phyloP scores from a whole-genome alignment of 2,113 vertebrate species.

The Urocitellus parryii region DNA sequence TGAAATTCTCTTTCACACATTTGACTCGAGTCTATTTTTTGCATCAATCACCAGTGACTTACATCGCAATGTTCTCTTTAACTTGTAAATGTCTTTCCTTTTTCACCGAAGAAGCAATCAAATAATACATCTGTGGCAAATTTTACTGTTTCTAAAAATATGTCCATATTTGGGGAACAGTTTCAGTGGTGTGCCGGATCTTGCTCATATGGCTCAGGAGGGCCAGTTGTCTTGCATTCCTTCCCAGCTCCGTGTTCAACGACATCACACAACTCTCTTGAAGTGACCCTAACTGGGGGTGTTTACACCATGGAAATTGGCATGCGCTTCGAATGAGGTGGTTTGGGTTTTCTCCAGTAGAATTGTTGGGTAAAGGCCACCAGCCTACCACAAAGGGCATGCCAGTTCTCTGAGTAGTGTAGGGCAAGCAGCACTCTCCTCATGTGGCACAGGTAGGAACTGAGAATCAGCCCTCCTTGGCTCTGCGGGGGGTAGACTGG shows the following conservation, averaged over 20 bases:
- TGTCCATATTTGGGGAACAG: rapidly evolving
- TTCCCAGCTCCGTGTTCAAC: background rate
- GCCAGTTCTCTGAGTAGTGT: background rate
- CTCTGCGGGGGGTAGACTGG: background rate
- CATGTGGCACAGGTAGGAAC: background rate
- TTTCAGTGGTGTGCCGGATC: background rate
- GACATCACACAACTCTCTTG: background rate
- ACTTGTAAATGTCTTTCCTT: conserved; percentile 22
- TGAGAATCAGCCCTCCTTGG: background rate
- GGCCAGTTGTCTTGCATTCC: background rate
- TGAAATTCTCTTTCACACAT: conserved; percentile 44
- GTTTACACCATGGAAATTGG: background rate
- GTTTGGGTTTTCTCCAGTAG: background rate
- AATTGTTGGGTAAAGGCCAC: background rate
- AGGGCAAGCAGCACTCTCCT: background rate
- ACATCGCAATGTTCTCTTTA: background rate
- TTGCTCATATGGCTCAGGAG: no score
- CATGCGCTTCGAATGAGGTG: background rate
- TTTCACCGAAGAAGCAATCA: background rate
- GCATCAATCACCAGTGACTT: background rate
- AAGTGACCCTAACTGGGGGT: background rate
- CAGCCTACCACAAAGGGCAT: background rate
- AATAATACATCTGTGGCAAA: background rate
- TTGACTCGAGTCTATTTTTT: conserved; percentile 57
- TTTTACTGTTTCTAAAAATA: background rate